Base-by-base conservation (phyloP, 2,113 vertebrate species). In the Tragelaphus strepsiceros region DNA sequence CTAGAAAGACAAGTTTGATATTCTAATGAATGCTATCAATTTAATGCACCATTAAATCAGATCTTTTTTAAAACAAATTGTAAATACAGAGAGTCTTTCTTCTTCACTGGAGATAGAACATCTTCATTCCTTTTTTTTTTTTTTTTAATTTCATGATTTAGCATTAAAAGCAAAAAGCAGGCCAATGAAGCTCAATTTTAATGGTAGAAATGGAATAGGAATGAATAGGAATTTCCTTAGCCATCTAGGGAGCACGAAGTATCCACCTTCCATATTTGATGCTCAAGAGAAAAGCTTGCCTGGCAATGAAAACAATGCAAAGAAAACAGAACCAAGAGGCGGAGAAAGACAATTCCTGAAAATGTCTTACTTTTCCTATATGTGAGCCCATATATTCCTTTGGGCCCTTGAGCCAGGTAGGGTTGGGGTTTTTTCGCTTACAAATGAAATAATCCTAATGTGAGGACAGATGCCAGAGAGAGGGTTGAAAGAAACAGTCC, bases 21-120 rank as follows among this genome's bases (percentile, higher is more conserved):
- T 90, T 90, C 53, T 91, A 86, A 64, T 90, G 54, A 97, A 95
- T 94, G 39, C 90, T 97, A 88, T 78, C 74, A 95, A 39, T 21
- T 74, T 81, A 95, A 83, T 3, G 30, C 2, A 4, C 77, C 22
- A 90, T 87, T 74, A 53, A 88, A 87, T 94, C 46, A 90, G 84
- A 46, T 62, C 6, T 64, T 59, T 87, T 95, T 43, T 2, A 54
- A 96, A 85, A 96, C 46, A 84, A 88, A 7, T 71, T 90, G 12
- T 88, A 51, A 35, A 84, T 84, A 24, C 49, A 90, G 39, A 88
- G 62, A 84, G 3, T 26, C 24, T 90, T 46, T 77, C 43, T 92
- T 78, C 6, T 49, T 91, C 17, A 30, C 35, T 39, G 30, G 24
- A 54, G 43, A 93, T 46, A 59, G 26, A 81, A 97, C 64, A 91